Evolutionary conservation across 2,888 invertebrate species (phyloP).

Genomic region (Galeruca laticollis): DNA sequence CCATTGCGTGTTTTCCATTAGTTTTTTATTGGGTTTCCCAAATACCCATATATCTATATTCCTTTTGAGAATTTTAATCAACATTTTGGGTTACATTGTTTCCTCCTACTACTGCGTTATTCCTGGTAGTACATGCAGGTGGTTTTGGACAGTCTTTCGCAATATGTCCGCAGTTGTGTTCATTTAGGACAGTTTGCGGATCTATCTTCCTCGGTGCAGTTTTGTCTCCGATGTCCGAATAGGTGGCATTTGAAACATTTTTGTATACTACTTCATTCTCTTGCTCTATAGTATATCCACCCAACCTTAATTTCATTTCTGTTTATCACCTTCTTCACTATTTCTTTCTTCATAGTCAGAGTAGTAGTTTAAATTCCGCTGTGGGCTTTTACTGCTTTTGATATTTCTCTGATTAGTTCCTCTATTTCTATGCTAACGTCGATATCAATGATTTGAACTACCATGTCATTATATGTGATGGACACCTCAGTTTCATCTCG

Average conservation of each 20-base stretch:
- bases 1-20: too few species aligned
- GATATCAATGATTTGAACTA: constrained; percentile 26
- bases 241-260: too few species aligned
- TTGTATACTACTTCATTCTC: constrained; percentile 10
- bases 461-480: constrained; percentile 15
- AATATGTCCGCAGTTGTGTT: constrained; percentile 1
- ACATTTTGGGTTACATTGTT: too few species aligned
- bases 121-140: constrained; percentile 7
- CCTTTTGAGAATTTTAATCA: background rate
- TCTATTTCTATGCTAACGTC: too few species aligned
- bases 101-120: too few species aligned
- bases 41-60: too few species aligned
- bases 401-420: too few species aligned
- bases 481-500: constrained; percentile 9
- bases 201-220: constrained; percentile 5
- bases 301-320: constrained; percentile 24
- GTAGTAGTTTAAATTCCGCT: constrained; percentile 21
- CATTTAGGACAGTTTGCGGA: constrained; percentile 26
- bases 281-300: constrained; percentile 23
- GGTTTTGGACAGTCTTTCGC: constrained; percentile 17
- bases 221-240: constrained; percentile 17
- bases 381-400: too few species aligned
- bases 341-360: constrained; percentile 18
- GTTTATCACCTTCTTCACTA: constrained; percentile 12
- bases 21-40: too few species aligned